A percentile compares a stretch with the other conserved stretches of the same genome.
Conservation (phyloP, 2,113 vertebrate species). For the Percopsis transmontana region DNA sequence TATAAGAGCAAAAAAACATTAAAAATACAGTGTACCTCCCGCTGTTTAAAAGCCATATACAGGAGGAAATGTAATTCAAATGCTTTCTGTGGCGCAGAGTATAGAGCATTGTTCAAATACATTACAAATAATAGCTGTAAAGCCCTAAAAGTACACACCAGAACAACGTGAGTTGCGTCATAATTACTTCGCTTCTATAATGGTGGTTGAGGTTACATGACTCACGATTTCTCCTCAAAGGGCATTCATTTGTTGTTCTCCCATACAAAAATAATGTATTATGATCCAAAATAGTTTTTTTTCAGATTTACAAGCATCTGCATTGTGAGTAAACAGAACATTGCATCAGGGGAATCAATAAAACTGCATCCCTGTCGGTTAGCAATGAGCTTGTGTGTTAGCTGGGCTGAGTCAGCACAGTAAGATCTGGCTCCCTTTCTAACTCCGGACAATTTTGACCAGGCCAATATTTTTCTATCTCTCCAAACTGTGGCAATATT, state of each 20-base stretch:
- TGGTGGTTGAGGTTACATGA: background rate
- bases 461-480: too few relatives aligned
- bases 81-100: constrained; percentile 3
- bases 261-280: too few relatives aligned
- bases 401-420: constrained; percentile 50
- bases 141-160: background rate
- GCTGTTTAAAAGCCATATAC: constrained; percentile 45
- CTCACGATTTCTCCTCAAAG: background rate
- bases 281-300: too few relatives aligned
- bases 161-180: background rate
- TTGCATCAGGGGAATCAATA: constrained; percentile 2
- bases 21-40: constrained; percentile 50
- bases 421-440: constrained; percentile 40
- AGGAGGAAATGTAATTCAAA: constrained; percentile 9
- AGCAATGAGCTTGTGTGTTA: constrained; percentile 22
- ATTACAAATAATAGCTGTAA: constrained; percentile 16
- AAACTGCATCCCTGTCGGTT: background rate
- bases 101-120: constrained; percentile 21
- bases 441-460: too few relatives aligned
- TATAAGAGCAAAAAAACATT: constrained; percentile 67
- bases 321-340: constrained; percentile 26
- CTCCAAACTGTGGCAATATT: too few relatives aligned
- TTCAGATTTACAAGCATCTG: too few relatives aligned
- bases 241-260: too few relatives aligned
- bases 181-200: constrained; percentile 2